These are phyloP conservation scores for Luperina nickerlii DNA, from an alignment of 2,888 invertebrate species.

Conservation along the genomic window DNA sequence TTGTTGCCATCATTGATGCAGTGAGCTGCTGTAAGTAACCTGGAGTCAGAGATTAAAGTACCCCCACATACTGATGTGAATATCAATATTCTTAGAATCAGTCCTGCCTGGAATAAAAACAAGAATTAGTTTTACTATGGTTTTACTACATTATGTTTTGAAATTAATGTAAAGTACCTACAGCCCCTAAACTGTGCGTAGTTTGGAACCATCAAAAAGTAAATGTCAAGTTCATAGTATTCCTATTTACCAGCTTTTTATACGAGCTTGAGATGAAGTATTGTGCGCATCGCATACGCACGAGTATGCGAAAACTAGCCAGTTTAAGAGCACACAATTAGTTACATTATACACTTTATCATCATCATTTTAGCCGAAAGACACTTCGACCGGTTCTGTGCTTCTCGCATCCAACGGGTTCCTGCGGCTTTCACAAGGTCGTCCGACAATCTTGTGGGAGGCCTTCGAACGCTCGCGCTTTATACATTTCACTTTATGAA, in stretches of 20 bases:
- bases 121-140: not conserved
- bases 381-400: no score
- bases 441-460: no score
- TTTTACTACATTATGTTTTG: not conserved
- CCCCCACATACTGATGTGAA: constrained; percentile 74
- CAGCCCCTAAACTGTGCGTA: not conserved
- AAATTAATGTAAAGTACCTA: not conserved
- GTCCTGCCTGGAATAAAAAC: constrained; percentile 70
- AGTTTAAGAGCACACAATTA: not conserved
- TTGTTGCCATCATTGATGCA: constrained; percentile 72
- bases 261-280: not conserved
- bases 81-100: constrained; percentile 68
- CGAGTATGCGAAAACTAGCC: not conserved
- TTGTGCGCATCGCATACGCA: not conserved
- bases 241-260: not conserved
- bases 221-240: not conserved
- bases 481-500: not conserved
- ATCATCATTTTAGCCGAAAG: no score
- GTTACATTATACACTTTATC: no score
- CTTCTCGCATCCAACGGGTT: no score
- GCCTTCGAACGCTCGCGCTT: no score
- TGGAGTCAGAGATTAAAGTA: constrained; percentile 68
- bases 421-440: no score
- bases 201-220: not conserved
- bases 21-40: constrained; percentile 74